Evolutionary conservation across 2,888 invertebrate genomes (phyloP), one percentile per base, ranked within the genome.

Genomic region (Hedya salicella): DNA sequence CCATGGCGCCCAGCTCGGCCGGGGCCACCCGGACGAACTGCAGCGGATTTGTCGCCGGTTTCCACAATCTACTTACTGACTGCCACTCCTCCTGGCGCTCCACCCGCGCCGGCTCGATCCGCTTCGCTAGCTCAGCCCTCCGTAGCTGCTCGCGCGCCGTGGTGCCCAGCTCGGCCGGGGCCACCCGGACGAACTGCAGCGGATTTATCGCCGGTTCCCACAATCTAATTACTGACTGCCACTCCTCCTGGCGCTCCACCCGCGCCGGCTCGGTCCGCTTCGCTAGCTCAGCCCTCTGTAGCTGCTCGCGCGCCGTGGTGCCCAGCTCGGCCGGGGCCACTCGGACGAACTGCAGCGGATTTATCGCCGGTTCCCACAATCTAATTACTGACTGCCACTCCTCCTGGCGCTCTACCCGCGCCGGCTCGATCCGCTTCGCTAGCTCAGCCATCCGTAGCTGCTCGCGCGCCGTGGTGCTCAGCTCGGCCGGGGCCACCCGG

Each of bases 61-160:
- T 46, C 14, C 6, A 9, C 21, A 32, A 13, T 14, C 11, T 19
- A 81, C 95, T 94, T 88, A 97, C 97, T 93, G 96, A 96, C 92
- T 97, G 97, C 97, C 97, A 97, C 83, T 97, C 97, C 88, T 97
- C 97, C 72, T 96, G 96, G 76, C 97, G 95, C 84, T 97, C 97
- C 76, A 96, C 95, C 68, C 95, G 93, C 69, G 96, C 95, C 77
- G 96, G 96, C 80, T 96, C 96, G 61, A 95, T 95, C 77, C 96
- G 95, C 87, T 97, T 97, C 65, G 97, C 96, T 85, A 97, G 96
- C 85, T 97, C 96, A 53, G 96, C 96, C 77, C 96, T 95, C 76
- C 96, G 95, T 68, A 97, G 93, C 88, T 97, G 97, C 82, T 97
- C 96, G 77, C 97, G 95, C 32, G 97, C 97, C 69, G 96, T 94